Percentiles rank a stretch among this genome's conserved stretches.
These are phyloP conservation scores for Girardinichthys multiradiatus DNA, from an alignment of 2,113 vertebrate genomes.

Conservation along the genomic window DNA sequence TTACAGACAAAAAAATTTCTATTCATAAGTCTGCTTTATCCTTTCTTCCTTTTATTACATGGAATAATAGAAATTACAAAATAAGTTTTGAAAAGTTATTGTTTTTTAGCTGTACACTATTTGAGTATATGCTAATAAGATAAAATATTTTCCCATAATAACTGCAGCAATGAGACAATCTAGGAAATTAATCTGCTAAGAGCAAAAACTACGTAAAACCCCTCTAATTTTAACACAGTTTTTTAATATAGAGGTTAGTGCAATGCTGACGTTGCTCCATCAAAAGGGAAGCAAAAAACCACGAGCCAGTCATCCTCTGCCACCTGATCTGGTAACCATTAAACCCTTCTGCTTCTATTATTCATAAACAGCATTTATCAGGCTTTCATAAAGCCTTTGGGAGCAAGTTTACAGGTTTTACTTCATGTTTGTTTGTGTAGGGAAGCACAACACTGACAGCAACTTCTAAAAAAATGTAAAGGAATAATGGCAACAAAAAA, in stretches of 20 bases:
- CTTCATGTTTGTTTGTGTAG: not conserved
- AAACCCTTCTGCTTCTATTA: conserved; percentile 59
- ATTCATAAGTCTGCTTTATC: not conserved
- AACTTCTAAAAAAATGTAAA: not conserved
- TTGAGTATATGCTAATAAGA: not conserved
- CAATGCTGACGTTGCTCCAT: conserved; percentile 33
- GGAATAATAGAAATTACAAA: not conserved
- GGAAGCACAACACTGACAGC: not conserved
- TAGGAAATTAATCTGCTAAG: not conserved
- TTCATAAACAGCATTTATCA: conserved; percentile 50
- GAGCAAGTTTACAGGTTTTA: not conserved
- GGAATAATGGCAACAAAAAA: not conserved
- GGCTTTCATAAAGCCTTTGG: conserved; percentile 13
- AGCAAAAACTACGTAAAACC: not conserved
- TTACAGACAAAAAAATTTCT: not conserved
- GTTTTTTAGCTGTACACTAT: not conserved
- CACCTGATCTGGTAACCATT: conserved; percentile 25
- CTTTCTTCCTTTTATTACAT: not conserved
- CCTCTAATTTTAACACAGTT: not conserved
- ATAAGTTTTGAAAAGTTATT: not conserved
- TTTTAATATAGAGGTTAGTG: not conserved
- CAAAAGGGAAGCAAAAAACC: conserved; percentile 19
- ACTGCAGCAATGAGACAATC: not conserved
- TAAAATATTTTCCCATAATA: not conserved
- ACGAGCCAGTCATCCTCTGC: not conserved